Evolutionary conservation across 2,113 vertebrate genomes (phyloP).

Genomic region (Heterotis niloticus): DNA sequence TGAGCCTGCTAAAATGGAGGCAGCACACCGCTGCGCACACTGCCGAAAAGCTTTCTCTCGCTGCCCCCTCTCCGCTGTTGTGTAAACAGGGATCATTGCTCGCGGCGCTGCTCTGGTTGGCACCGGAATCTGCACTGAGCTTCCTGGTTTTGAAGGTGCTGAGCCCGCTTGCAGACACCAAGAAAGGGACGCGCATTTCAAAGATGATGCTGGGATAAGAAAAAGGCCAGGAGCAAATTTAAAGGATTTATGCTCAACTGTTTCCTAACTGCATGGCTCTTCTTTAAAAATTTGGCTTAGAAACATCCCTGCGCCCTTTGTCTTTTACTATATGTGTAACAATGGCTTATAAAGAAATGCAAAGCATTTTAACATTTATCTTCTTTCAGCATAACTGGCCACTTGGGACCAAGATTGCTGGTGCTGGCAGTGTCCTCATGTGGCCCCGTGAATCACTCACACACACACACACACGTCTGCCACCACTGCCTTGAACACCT

Average conservation of each 20-base stretch:
- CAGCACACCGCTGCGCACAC: not conserved
- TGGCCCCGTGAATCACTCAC: not conserved
- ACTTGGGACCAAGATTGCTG: too few species aligned
- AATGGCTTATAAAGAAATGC: not conserved
- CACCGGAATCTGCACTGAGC: slow-evolving; percentile 37
- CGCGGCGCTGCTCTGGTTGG: slow-evolving; percentile 24
- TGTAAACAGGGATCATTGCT: slow-evolving; percentile 58
- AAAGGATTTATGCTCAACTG: not conserved
- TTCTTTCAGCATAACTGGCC: too few species aligned
- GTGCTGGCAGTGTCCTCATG: not conserved
- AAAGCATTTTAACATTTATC: not conserved
- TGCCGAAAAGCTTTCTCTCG: not conserved
- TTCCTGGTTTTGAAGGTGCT: slow-evolving; percentile 33
- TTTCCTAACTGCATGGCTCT: slow-evolving; percentile 2
- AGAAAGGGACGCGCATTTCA: slow-evolving; percentile 22
- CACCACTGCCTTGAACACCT: too few species aligned
- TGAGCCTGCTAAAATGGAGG: slow-evolving; percentile 6
- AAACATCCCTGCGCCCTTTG: not conserved
- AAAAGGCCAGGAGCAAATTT: not conserved
- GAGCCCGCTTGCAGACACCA: slow-evolving; percentile 19
- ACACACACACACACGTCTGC: not conserved
- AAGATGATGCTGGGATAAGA: not conserved
- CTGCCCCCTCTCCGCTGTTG: slow-evolving; percentile 39
- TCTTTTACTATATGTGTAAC: not conserved
- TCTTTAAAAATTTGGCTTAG: not conserved